Evolutionary conservation across 1,140 invertebrate genomes (phyloP), one percentile per base, ranked within the genome.

Genomic region (Camponotus pennsylvanicus): DNA sequence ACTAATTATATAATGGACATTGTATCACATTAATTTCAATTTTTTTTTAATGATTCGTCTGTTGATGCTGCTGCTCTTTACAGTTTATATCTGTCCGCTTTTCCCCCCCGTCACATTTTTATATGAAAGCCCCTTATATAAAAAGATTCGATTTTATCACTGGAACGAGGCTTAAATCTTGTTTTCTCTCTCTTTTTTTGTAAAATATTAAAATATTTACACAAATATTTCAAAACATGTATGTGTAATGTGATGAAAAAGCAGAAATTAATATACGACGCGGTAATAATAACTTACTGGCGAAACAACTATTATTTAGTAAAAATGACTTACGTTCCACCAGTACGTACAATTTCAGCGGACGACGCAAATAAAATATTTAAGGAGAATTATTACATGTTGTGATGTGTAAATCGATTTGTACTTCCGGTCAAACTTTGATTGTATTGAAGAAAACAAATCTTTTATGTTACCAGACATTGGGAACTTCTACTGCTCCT

Each of bases 11-110:
- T 67, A 83, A 80, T 77, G 70, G 59, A 90, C 83, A 86, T 75
- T 88, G 49, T 88, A 91, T 91, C 86, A 88, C 86, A 90, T 85
- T 79, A 84, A 90, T 64, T 87, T 87, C 67, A 67, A 86, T 86
- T 55, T 84, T 83, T 88, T 88, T 59, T 85, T 85, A 80, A 75
- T 83, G 27, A 85, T 52, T 67, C 18, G 2, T 55, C 9, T 9
- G 34, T 75, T 70, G 27, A 55, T 71, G 21, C 13, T 61, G 61
- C 67, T 45, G 45, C n/a, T 86, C 66, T 52, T 75, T 57, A 75
- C 37, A 79, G 21, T 55, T 55, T 52, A 6, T 88, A 11, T 70
- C 42, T 83, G 55, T 52, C 45, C 13, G 4, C 18, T 6, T 37
- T 13, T 2, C 9, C 9, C 5, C 40, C 8, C 21, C 73, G n/a